These are phyloP conservation scores for Sinhomidia bicolor DNA, from an alignment of 2,888 invertebrate genomes.

Conservation along the genomic window DNA sequence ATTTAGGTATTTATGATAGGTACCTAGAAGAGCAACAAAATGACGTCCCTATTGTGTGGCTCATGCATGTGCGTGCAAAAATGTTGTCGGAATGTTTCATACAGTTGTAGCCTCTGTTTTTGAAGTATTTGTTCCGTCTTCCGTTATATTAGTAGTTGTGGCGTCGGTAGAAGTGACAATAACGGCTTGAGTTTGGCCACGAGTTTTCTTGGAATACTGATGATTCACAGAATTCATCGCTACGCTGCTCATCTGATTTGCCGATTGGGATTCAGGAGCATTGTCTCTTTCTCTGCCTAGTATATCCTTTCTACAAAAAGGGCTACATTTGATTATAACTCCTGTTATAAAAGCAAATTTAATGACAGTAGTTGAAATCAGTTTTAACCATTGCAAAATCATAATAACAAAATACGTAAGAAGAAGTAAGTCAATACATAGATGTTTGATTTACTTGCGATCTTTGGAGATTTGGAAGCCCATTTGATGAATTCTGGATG, in stretches of 20 bases:
- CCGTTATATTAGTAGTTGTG: not conserved
- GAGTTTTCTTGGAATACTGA: not conserved
- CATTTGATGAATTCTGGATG: conserved; percentile 74
- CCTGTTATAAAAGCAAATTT: not conserved
- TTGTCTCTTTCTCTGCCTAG: not conserved
- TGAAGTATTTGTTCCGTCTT: not conserved
- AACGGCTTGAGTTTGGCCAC: too few species aligned
- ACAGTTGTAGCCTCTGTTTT: not conserved
- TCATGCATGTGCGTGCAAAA: too few species aligned
- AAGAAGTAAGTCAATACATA: not conserved
- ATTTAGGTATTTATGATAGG: too few species aligned
- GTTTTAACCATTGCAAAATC: not conserved
- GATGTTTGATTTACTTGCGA: conserved; percentile 67
- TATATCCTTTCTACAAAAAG: conserved; percentile 41
- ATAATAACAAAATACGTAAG: not conserved
- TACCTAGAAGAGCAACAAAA: too few species aligned
- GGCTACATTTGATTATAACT: conserved; percentile 48
- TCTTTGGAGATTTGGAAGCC: conserved; percentile 63
- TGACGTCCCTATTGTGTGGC: too few species aligned
- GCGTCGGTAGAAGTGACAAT: not conserved
- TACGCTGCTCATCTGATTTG: conserved; percentile 34
- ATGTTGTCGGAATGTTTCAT: too few species aligned
- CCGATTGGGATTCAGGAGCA: conserved; percentile 51
- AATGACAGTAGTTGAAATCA: not conserved
- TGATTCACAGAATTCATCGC: not conserved